These are phyloP conservation scores for Xestia xanthographa DNA, from an alignment of 2,888 invertebrate species.

Conservation along the genomic window DNA sequence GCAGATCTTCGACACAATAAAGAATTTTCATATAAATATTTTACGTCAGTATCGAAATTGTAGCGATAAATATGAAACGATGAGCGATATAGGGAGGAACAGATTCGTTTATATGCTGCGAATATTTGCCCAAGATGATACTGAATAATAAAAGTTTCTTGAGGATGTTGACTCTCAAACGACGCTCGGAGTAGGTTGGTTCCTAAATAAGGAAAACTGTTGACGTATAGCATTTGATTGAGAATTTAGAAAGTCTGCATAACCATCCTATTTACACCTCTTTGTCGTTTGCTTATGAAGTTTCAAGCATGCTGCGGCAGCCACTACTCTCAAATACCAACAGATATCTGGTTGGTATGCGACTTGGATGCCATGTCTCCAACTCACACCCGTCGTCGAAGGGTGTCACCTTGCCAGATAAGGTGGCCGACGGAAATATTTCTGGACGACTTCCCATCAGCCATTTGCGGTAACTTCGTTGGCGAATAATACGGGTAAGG, in stretches of 20 bases:
- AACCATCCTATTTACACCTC: background rate
- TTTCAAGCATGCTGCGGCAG: background rate
- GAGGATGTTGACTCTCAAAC: conserved; percentile 6
- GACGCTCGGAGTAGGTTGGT: no score
- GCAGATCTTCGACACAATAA: conserved; percentile 55
- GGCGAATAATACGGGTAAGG: background rate
- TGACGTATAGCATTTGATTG: background rate
- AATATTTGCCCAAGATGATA: conserved; percentile 23
- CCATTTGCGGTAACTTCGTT: background rate
- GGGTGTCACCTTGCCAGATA: background rate
- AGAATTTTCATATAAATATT: conserved; percentile 60
- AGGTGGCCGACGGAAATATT: background rate
- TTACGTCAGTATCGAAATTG: conserved; percentile 49
- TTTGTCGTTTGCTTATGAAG: background rate
- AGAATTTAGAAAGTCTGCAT: background rate
- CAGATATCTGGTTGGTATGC: background rate
- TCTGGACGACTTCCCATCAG: background rate
- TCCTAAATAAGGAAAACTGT: background rate
- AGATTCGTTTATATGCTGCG: conserved; percentile 39
- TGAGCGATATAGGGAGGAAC: conserved; percentile 11
- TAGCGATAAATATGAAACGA: conserved; percentile 49
- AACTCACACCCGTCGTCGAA: background rate
- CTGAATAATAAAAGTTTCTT: conserved; percentile 11
- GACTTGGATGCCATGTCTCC: background rate
- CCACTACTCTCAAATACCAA: background rate